phyloP scores from a whole-genome alignment of 1,140 invertebrate species.

The Pogonognathellus flavescens region DNA sequence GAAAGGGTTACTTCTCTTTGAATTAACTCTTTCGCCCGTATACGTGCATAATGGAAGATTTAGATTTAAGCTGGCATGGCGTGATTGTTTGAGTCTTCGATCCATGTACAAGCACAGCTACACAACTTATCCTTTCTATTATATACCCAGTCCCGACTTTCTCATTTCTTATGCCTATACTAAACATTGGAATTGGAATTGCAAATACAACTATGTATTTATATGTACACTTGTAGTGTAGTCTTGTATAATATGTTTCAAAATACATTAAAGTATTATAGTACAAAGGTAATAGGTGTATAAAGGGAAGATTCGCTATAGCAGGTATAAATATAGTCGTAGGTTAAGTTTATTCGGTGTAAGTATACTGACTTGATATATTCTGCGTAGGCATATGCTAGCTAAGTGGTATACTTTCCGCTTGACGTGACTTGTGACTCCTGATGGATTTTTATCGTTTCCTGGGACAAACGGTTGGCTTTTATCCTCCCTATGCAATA shows the following conservation, averaged over 20 bases:
- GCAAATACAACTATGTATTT: too few species aligned
- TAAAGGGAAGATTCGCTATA: too few species aligned
- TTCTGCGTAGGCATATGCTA: too few species aligned
- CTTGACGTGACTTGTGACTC: conserved; percentile 23
- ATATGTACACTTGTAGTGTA: neutral
- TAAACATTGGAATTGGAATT: neutral
- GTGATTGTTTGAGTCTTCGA: neutral
- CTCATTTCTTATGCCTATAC: neutral
- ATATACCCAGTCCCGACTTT: neutral
- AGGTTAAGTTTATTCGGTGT: too few species aligned
- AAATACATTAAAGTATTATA: too few species aligned
- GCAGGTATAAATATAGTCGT: too few species aligned
- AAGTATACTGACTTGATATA: too few species aligned
- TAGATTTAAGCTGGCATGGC: conserved; percentile 3
- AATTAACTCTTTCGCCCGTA: neutral
- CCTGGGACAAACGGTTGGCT: conserved; percentile 59
- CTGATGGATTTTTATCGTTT: conserved; percentile 61
- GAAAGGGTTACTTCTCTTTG: neutral
- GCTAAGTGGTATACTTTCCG: neutral
- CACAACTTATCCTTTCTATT: neutral
- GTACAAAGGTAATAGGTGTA: too few species aligned
- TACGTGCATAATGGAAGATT: neutral
- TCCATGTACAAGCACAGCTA: neutral
- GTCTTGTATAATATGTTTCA: too few species aligned
- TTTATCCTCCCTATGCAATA: conserved; percentile 29